Conservation (phyloP, 2,888 invertebrate genomes). For the Mythimna impura region DNA sequence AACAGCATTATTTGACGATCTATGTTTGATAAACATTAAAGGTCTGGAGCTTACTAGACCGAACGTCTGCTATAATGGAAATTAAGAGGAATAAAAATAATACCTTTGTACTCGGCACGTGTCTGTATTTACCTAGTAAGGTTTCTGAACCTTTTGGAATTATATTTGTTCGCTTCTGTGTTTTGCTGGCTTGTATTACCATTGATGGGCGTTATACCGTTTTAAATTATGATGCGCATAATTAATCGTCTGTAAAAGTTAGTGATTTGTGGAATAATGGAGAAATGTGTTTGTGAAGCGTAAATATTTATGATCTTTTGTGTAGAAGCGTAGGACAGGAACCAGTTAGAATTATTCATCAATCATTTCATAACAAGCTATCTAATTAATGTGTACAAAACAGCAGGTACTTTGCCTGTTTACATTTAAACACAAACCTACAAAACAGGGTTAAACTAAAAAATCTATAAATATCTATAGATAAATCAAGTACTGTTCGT, state of each 20-base stretch:
- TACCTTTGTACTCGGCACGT: conserved; percentile 48
- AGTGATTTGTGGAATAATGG: conserved; percentile 39
- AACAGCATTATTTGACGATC: conserved; percentile 69
- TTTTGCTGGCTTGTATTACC: conserved; percentile 33
- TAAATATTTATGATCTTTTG: conserved; percentile 37
- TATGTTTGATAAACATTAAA: conserved; percentile 70
- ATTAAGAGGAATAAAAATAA: conserved; percentile 60
- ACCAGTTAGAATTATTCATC: not conserved
- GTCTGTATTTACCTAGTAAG: conserved; percentile 37
- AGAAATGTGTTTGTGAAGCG: conserved; percentile 27
- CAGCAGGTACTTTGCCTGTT: too few relatives aligned
- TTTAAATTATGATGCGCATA: conserved; percentile 49
- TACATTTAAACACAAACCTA: not conserved
- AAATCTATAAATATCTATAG: too few relatives aligned
- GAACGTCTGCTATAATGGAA: conserved; percentile 57
- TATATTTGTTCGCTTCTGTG: conserved; percentile 45
- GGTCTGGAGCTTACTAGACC: conserved; percentile 56
- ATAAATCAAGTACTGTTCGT: too few relatives aligned
- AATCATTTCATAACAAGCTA: not conserved
- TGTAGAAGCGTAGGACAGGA: not conserved
- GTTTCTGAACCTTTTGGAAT: conserved; percentile 51
- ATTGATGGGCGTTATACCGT: conserved; percentile 46
- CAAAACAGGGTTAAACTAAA: too few relatives aligned
- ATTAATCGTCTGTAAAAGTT: conserved; percentile 47
- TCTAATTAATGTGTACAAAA: not conserved